phyloP scores from a whole-genome alignment of 2,888 invertebrate species.

The Scaptodrosophila latifasciaeformis region DNA sequence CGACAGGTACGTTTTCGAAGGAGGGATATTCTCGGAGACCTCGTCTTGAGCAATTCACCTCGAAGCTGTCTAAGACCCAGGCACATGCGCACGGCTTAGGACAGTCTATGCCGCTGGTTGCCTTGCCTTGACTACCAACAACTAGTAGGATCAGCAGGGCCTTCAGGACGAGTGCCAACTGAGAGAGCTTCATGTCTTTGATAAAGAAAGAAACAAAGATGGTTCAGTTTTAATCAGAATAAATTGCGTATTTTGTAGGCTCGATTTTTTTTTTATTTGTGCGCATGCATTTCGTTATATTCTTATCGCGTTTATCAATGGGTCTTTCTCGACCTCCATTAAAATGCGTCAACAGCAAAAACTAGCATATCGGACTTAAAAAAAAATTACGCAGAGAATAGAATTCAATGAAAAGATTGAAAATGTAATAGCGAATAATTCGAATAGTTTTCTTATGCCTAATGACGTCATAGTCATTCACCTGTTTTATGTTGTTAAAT shows the following conservation, averaged over 20 bases:
- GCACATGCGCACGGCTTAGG: constrained; percentile 67
- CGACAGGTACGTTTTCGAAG: constrained; percentile 74
- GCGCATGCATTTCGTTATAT: constrained; percentile 47
- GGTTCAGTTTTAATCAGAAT: constrained; percentile 10
- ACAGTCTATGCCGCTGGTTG: constrained; percentile 46
- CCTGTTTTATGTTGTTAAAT: too few species aligned
- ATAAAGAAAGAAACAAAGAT: neutral
- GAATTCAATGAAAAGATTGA: too few species aligned
- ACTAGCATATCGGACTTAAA: too few species aligned
- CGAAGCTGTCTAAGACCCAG: constrained; percentile 70
- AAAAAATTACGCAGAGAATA: too few species aligned
- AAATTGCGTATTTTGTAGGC: constrained; percentile 1
- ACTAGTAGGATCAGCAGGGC: constrained; percentile 1
- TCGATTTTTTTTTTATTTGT: constrained; percentile 15
- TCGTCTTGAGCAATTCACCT: constrained; percentile 67
- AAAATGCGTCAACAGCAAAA: too few species aligned
- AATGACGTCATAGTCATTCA: too few species aligned
- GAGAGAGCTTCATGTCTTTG: constrained; percentile 7
- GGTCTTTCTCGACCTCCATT: too few species aligned
- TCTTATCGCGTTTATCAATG: too few species aligned
- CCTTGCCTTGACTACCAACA: neutral
- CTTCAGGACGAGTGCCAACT: constrained; percentile 19
- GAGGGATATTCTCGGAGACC: constrained; percentile 58
- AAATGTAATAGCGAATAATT: too few species aligned
- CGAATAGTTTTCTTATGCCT: too few species aligned